Base-by-base conservation (phyloP, 1,140 invertebrate species). In the Ylistrum balloti region DNA sequence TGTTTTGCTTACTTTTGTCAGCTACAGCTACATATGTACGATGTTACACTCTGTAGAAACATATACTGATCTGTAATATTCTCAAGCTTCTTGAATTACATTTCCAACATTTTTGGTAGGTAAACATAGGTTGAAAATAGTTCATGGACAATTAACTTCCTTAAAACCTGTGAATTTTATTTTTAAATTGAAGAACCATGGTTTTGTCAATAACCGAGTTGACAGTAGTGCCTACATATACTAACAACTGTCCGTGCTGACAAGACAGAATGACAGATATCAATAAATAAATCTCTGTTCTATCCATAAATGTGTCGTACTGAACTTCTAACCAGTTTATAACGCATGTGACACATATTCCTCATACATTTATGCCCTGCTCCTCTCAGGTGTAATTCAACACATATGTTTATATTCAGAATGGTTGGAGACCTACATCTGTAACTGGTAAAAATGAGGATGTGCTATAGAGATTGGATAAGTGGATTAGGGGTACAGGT, bases 371-470 rank as follows among this genome's bases (percentile, higher is more conserved):
- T 20, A 74, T 22, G 45, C n/a, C 17, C 22, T 74, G 56, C 28
- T 28, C 56, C n/a, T 28, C n/a, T 74, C 17, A 17, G 41, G 17
- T 45, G 17, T 74, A 74, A 74, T 28, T 28, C n/a, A 9, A 74
- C 22, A 74, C 56, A 74, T 17, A 28, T 74, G 56, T 28, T 74
- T n/a, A 74, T 45, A 0, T n/a, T n/a, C 10, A 45, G 41, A 15
- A 45, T 74, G 56, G n/a, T 74, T 9, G 1, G n/a, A 74, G 56
- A 74, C 56, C 56, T 74, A 74, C 56, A 74, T 74, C 56, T 74
- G 56, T 74, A 74, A n/a, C n/a, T 28, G 56, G 56, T 74, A 74
- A 28, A 74, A 28, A 74, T 11, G n/a, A 74, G 7, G 9, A 45
- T 45, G 41, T 45, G 41, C 41, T 15, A n/a, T n/a, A 45, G 41